Conservation (phyloP, 2,888 invertebrate species). For the Papilio protenor region DNA sequence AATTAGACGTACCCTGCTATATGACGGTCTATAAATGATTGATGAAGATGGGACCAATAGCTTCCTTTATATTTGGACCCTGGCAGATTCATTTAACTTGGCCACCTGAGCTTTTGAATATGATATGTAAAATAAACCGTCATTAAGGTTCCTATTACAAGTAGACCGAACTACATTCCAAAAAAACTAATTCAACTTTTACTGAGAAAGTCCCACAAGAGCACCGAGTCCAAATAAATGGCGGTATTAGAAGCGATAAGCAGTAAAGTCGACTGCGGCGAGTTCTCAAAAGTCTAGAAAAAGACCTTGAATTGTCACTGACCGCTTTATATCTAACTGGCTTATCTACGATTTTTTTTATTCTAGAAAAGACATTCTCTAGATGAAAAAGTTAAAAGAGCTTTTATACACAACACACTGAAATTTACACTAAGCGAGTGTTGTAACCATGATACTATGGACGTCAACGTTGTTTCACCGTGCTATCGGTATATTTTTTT, state of each 20-base stretch:
- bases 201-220: conserved; percentile 22
- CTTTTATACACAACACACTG: no score
- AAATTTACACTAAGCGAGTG: no score
- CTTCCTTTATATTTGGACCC: not conserved
- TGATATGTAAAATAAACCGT: no score
- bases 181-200: conserved; percentile 23
- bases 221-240: conserved; percentile 34
- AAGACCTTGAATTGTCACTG: conserved; percentile 29
- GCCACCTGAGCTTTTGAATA: no score
- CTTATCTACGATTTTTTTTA: conserved; percentile 18
- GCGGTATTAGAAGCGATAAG: conserved; percentile 34
- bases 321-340: conserved; percentile 20
- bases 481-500: no score
- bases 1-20: conserved; percentile 27
- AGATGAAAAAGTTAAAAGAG: not conserved
- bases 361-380: not conserved
- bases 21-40: conserved; percentile 44
- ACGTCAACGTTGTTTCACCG: no score
- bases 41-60: conserved; percentile 3
- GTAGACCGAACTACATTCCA: not conserved
- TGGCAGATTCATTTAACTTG: no score
- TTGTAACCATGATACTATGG: no score
- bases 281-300: conserved; percentile 33
- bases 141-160: no score
- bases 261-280: conserved; percentile 25